Evolutionary conservation across 2,888 invertebrate genomes (phyloP).

Genomic region (Sthenelais limicola): DNA sequence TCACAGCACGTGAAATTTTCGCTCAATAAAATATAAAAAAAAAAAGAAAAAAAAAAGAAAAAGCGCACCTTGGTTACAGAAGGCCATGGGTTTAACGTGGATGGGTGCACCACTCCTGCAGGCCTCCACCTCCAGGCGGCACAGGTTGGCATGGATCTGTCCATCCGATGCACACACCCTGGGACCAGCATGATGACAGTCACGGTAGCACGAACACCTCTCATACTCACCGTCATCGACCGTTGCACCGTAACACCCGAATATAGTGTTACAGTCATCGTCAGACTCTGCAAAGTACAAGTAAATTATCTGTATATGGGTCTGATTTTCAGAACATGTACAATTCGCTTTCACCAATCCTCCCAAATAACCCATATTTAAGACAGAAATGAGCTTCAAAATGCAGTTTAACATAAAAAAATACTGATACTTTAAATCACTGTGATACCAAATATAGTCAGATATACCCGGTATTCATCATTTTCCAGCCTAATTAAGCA

Average conservation of each 20-base stretch:
- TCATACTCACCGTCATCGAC: not conserved
- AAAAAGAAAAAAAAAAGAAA: no score
- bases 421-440: no score
- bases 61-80: slow-evolving; percentile 39
- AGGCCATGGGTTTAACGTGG: slow-evolving; percentile 23
- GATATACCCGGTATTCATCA: no score
- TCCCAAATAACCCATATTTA: no score
- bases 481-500: no score
- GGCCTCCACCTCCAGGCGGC: slow-evolving; percentile 45
- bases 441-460: no score
- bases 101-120: slow-evolving; percentile 41
- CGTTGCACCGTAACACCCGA: slow-evolving; percentile 31
- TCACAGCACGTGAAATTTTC: no score
- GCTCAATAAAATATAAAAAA: not conserved
- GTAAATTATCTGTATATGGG: no score
- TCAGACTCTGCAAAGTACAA: slow-evolving; percentile 27
- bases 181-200: slow-evolving; percentile 4
- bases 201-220: slow-evolving; percentile 44
- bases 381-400: no score
- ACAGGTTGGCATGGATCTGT: slow-evolving; percentile 42
- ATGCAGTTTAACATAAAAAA: no score
- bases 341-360: no score
- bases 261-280: slow-evolving; percentile 40
- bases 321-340: no score
- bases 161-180: slow-evolving; percentile 50